phyloP scores from a whole-genome alignment of 2,113 vertebrate species.

The Chlorodrepanis virens region DNA sequence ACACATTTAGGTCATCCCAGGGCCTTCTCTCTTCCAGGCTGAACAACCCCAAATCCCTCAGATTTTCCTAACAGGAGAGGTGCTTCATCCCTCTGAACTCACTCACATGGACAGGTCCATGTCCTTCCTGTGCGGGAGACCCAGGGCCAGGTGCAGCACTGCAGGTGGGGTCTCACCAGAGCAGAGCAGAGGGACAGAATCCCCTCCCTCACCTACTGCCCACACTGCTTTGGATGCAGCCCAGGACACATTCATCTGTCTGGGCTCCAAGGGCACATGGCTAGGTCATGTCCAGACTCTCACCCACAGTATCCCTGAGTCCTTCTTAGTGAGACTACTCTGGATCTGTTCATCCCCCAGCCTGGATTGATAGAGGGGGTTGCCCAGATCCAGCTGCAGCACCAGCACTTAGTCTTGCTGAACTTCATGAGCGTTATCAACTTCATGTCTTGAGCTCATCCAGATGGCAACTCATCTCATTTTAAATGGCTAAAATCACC shows the following conservation, averaged over 20 bases:
- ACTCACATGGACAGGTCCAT: background rate
- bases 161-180: background rate
- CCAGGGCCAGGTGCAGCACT: background rate
- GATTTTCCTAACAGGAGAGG: background rate
- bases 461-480: background rate
- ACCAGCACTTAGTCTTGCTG: background rate
- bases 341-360: background rate
- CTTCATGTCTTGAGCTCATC: background rate
- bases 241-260: fast-evolving
- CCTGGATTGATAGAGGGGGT: fast-evolving
- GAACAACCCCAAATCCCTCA: background rate
- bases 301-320: background rate
- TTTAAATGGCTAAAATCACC: background rate
- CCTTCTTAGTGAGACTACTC: fast-evolving
- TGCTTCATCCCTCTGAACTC: background rate
- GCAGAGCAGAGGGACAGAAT: background rate
- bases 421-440: background rate
- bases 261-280: background rate
- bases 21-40: background rate
- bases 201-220: background rate
- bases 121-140: background rate
- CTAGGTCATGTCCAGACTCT: background rate
- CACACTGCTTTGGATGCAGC: fast-evolving
- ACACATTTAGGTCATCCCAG: background rate
- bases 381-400: background rate